phyloP scores from a whole-genome alignment of 2,888 invertebrate genomes.

The Mactromeris polynyma region DNA sequence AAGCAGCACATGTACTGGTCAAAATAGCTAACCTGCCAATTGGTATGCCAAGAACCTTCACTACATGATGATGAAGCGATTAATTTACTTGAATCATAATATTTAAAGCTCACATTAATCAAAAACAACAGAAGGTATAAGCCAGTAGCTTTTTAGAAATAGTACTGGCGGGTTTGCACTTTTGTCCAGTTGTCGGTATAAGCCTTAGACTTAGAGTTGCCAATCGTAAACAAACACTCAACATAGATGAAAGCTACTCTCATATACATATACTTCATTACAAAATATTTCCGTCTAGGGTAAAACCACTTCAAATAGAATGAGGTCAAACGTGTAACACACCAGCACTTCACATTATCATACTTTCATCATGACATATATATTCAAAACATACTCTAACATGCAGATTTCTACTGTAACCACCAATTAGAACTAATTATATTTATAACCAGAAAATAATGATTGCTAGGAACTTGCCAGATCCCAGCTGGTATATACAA shows the following conservation, averaged over 20 bases:
- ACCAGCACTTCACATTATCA: not conserved
- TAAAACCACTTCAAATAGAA: not conserved
- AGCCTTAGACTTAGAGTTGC: not conserved
- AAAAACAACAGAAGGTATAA: too few relatives aligned
- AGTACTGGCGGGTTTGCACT: too few relatives aligned
- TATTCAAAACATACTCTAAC: not conserved
- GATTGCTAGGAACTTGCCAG: too few relatives aligned
- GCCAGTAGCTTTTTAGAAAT: too few relatives aligned
- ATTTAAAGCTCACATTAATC: too few relatives aligned
- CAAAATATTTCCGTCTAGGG: not conserved
- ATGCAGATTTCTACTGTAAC: not conserved
- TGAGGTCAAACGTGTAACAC: not conserved
- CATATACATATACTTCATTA: not conserved
- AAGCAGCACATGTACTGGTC: too few relatives aligned
- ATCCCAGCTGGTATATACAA: too few relatives aligned
- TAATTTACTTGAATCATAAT: too few relatives aligned
- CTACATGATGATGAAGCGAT: too few relatives aligned
- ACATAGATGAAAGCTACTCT: not conserved
- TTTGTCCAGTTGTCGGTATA: not conserved
- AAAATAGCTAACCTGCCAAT: too few relatives aligned
- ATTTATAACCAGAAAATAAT: not conserved
- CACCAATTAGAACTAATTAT: conserved; percentile 1
- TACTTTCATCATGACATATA: not conserved
- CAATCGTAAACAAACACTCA: conserved; percentile 8
- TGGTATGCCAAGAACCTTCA: too few relatives aligned